Base-by-base conservation (phyloP, 2,888 invertebrate species). In the Tetragonisca angustula region DNA sequence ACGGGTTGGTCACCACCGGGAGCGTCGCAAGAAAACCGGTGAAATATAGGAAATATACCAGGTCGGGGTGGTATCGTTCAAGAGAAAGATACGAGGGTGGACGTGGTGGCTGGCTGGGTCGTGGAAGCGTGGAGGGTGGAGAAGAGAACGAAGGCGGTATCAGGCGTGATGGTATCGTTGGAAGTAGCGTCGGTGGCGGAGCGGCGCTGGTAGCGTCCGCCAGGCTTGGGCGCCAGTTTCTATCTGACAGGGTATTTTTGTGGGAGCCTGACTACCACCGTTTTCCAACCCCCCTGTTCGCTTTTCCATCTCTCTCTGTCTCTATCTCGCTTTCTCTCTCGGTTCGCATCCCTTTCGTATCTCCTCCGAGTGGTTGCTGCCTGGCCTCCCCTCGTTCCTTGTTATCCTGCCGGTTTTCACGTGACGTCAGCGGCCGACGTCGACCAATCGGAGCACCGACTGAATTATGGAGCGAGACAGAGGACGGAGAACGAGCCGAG, bases 171-270 rank as follows among this genome's bases (percentile, higher is more conserved):
- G 76, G 81, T 79, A 59, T 67, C 76, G 85, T 43, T 67, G 69
- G 52, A 65, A 70, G 76, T 49, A 65, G 54, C 68, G 83, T 67
- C 36, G 67, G 73, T 61, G 6, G 76, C 62, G 64, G 62, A 71
- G 52, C 81, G 56, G 24, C 76, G 71, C 56, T 81, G 80, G 61
- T 74, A 76, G 67, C 86, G 91, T 91, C 91, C 91, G 90, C 84
- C 89, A 84, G 77, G 90, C 88, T 91, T 88, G 90, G 88, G 80
- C 84, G 91, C 90, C 89, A 87, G 90, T 89, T 88, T 91, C 91
- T 89, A 92, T 92, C 92, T 91, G 92, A 89, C 91, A 91, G 90
- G 85, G 88, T 91, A 93, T 93, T 93, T 92, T 93, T 91, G 88
- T 88, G 86, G 90, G 89, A 92, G 88, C 88, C 64, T 85, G 79